Conservation (phyloP, 2,888 invertebrate genomes). For the Lycophotia porphyrea region DNA sequence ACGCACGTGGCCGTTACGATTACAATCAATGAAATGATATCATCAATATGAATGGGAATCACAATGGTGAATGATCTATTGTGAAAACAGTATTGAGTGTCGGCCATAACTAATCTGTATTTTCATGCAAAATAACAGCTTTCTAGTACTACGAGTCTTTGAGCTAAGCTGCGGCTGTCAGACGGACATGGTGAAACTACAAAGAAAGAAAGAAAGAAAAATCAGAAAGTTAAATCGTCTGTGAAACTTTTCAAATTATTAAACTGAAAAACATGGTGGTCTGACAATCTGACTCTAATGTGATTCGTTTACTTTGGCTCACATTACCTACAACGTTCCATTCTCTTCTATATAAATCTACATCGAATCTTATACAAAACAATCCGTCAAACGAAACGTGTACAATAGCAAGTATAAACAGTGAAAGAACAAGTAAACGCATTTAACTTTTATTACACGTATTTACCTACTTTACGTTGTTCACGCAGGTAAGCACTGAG, state of each 20-base stretch:
- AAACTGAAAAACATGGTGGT: too few species aligned
- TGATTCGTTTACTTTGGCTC: constrained; percentile 5
- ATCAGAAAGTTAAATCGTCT: too few species aligned
- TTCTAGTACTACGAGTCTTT: too few species aligned
- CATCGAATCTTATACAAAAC: constrained; percentile 13
- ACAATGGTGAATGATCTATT: constrained; percentile 31
- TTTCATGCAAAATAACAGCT: too few species aligned
- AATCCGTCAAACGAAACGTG: constrained; percentile 24
- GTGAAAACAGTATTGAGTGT: constrained; percentile 1
- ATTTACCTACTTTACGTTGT: constrained; percentile 21
- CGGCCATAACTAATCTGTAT: too few species aligned
- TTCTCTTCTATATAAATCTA: neutral
- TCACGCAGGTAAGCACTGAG: neutral
- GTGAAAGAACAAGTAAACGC: constrained; percentile 17
- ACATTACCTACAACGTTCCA: neutral
- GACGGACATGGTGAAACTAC: too few species aligned
- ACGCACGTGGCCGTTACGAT: neutral
- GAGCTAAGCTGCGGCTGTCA: too few species aligned
- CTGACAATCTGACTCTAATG: neutral
- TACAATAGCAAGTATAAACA: constrained; percentile 8
- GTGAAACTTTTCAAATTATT: too few species aligned
- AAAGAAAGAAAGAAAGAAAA: too few species aligned
- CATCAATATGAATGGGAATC: constrained; percentile 23
- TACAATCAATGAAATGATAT: constrained; percentile 6
- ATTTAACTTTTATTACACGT: constrained; percentile 34